phyloP scores from a whole-genome alignment of 2,888 invertebrate species.

The Callinectes sapidus region DNA sequence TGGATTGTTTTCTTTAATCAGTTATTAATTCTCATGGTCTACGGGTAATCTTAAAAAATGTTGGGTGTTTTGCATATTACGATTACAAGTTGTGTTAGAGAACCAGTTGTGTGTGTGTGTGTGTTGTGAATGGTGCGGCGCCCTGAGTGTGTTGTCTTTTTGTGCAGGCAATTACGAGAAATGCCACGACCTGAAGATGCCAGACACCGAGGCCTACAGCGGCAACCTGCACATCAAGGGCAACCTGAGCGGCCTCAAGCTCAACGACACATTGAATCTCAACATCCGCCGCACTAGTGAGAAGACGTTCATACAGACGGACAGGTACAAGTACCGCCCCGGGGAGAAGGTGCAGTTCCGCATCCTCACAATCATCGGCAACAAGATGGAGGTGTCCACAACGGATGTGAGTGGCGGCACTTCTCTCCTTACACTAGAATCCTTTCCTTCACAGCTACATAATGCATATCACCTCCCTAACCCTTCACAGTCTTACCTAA shows the following conservation, averaged over 20 bases:
- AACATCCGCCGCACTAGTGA: background rate
- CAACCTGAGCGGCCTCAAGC: background rate
- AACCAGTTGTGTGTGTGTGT: too few relatives aligned
- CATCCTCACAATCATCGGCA: constrained; percentile 79
- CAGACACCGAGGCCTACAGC: background rate
- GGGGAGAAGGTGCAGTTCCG: constrained; percentile 81
- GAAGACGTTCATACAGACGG: constrained; percentile 79
- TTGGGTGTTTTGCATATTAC: background rate
- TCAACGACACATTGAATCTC: background rate
- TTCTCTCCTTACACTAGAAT: background rate
- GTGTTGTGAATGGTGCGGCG: too few relatives aligned
- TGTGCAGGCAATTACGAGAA: background rate
- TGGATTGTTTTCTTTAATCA: background rate
- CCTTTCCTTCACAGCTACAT: background rate
- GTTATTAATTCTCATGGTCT: background rate
- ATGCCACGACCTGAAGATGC: background rate
- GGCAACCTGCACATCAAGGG: background rate
- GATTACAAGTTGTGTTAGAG: too few relatives aligned
- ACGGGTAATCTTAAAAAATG: background rate
- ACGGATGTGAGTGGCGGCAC: constrained; percentile 40
- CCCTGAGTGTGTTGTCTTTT: background rate
- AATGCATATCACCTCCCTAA: too few relatives aligned
- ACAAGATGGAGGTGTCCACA: constrained; percentile 77
- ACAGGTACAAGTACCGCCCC: constrained; percentile 79
- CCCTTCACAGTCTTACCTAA: background rate